Conservation (phyloP, 2,113 vertebrate genomes). For the Camelus bactrianus region DNA sequence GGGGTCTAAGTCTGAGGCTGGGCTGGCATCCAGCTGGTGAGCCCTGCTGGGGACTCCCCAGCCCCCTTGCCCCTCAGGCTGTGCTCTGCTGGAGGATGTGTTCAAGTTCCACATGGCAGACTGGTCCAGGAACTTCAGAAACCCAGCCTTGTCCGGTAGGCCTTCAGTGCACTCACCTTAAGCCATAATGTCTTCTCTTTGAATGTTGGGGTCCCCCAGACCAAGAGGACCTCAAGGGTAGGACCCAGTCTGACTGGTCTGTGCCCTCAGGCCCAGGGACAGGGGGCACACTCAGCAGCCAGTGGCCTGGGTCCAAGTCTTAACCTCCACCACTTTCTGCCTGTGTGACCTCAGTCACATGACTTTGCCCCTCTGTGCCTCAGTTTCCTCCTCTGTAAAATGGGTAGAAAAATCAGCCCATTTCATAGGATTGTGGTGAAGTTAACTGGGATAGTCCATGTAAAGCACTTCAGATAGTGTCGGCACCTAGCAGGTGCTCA, state of each 20-base stretch:
- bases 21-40: background rate
- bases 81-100: background rate
- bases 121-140: background rate
- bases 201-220: background rate
- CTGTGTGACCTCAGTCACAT: background rate
- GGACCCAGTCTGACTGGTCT: background rate
- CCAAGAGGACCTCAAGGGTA: background rate
- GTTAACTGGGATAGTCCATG: background rate
- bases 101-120: background rate
- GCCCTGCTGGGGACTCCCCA: background rate
- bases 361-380: background rate
- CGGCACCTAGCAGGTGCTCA: background rate
- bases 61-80: background rate
- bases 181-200: background rate
- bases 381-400: background rate
- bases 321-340: background rate
- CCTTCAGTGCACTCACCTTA: fast-evolving
- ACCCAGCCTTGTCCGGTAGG: too few species aligned
- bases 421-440: background rate
- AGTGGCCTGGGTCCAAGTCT: background rate
- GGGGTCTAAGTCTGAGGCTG: background rate
- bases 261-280: background rate
- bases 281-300: background rate
- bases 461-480: background rate
- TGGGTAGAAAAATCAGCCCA: background rate